phyloP scores from a whole-genome alignment of 2,797 vertebrate species.

The Thunnus albacares region DNA sequence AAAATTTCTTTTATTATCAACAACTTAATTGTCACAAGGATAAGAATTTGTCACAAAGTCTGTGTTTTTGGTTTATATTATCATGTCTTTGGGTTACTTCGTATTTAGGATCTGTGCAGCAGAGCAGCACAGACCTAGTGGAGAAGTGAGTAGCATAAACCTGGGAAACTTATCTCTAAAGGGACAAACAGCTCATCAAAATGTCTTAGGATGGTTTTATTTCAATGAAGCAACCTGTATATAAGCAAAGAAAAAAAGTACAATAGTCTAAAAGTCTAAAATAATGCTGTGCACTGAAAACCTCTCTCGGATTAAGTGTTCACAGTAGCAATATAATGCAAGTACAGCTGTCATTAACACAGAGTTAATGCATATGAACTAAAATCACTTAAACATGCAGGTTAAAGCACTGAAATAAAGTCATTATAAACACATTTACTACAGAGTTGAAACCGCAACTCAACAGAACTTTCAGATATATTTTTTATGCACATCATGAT shows the following conservation, averaged over 20 bases:
- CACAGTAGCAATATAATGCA: background rate
- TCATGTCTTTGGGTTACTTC: slow-evolving; percentile 32
- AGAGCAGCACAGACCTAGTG: slow-evolving; percentile 49
- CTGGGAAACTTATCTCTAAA: slow-evolving; percentile 23
- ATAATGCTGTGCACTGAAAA: slow-evolving; percentile 5
- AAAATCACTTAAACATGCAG: slow-evolving; percentile 23
- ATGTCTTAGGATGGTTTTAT: slow-evolving; percentile 31
- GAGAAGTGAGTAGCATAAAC: slow-evolving; percentile 43
- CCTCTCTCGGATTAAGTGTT: background rate
- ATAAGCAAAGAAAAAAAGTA: background rate
- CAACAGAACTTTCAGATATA: background rate
- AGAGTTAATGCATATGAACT: slow-evolving; percentile 4
- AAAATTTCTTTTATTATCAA: slow-evolving; percentile 25
- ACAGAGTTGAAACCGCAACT: slow-evolving; percentile 20
- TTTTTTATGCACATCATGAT: slow-evolving; percentile 30
- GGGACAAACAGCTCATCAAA: slow-evolving; percentile 3
- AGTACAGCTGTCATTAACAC: slow-evolving; percentile 3
- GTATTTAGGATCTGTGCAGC: slow-evolving; percentile 68
- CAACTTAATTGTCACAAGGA: slow-evolving; percentile 35
- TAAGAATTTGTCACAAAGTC: slow-evolving; percentile 30
- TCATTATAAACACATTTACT: slow-evolving; percentile 33
- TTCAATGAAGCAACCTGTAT: slow-evolving; percentile 22
- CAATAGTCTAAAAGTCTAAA: background rate
- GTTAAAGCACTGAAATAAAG: slow-evolving; percentile 29
- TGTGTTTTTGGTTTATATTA: slow-evolving; percentile 46